A percentile compares a stretch with the other conserved stretches of the same genome.
Evolutionary conservation across 2,113 vertebrate species (phyloP).

Genomic region (Meriones unguiculatus): DNA sequence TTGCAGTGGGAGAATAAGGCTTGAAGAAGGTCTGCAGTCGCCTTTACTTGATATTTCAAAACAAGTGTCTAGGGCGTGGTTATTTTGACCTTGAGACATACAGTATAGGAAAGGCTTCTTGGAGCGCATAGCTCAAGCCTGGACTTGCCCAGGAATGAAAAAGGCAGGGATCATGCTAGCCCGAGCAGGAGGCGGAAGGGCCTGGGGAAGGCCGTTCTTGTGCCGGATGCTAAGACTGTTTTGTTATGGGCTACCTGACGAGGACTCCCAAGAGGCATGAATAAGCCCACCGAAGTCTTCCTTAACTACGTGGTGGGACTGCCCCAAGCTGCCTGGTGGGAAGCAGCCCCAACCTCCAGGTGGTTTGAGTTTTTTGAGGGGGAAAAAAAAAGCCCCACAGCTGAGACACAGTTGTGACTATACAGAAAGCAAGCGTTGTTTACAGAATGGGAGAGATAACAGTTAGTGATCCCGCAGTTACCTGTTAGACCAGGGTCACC

Average conservation of each 20-base stretch:
- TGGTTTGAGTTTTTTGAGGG: neutral
- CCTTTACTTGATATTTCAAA: constrained; percentile 35
- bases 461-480: neutral
- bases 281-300: too few relatives aligned
- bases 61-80: neutral
- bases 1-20: neutral
- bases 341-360: neutral
- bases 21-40: neutral
- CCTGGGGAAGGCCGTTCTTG: neutral
- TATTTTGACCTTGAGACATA: neutral
- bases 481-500: neutral
- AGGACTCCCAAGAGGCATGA: neutral
- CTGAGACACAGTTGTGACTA: neutral
- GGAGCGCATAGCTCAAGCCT: neutral
- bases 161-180: neutral
- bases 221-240: neutral
- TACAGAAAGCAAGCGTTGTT: neutral
- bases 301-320: neutral
- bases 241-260: too few relatives aligned
- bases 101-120: neutral
- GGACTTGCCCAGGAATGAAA: neutral
- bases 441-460: neutral
- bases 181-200: neutral
- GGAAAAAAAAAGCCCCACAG: neutral
- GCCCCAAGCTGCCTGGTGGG: neutral